Conservation (phyloP, 2,797 vertebrate species). For the Alcedo atthis region DNA sequence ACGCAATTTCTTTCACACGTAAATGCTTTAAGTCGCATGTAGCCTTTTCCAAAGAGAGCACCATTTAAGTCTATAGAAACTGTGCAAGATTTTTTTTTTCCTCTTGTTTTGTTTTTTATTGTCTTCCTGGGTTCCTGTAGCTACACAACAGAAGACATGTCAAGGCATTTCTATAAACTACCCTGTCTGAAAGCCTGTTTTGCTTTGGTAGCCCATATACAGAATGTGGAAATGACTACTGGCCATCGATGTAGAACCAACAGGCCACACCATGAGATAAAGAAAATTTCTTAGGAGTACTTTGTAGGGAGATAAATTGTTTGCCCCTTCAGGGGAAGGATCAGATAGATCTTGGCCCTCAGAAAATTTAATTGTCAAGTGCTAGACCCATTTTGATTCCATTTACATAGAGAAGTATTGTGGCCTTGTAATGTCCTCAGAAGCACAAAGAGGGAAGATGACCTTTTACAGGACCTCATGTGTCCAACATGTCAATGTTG, state of each 20-base stretch:
- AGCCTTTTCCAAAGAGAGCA: not conserved
- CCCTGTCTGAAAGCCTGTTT: not conserved
- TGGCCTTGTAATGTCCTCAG: not conserved
- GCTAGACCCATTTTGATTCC: not conserved
- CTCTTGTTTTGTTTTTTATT: not conserved
- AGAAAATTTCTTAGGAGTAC: not conserved
- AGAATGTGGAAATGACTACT: not conserved
- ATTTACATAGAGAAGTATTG: not conserved
- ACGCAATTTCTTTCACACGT: not conserved
- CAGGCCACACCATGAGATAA: not conserved
- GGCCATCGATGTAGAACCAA: not conserved
- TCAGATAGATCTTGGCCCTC: not conserved
- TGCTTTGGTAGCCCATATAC: not conserved
- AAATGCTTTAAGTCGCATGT: not conserved
- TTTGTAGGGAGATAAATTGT: not conserved
- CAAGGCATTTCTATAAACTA: not conserved
- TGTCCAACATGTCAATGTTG: not conserved
- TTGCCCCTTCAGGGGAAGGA: not conserved
- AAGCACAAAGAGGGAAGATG: not conserved
- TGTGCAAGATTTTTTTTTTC: not conserved
- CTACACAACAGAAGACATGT: not conserved
- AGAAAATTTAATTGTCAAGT: not conserved
- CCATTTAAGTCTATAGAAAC: not conserved
- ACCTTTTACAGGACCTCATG: fast-evolving
- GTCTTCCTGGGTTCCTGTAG: not conserved